Evolutionary conservation across 2,888 invertebrate genomes (phyloP).

Genomic region (Vanessa cardui): DNA sequence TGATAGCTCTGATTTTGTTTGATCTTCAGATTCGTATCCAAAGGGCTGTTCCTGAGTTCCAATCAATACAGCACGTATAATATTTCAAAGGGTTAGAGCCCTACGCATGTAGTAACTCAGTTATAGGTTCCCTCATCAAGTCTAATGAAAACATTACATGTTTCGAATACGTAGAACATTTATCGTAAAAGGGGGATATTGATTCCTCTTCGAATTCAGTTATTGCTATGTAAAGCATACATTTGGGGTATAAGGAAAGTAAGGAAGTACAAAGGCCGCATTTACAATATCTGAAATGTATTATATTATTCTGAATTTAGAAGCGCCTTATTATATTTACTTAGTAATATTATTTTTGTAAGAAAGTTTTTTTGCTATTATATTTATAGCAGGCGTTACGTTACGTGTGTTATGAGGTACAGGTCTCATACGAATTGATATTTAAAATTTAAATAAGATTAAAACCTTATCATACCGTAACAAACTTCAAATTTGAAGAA

Average conservation of each 20-base stretch:
- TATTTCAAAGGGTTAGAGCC: slow-evolving; percentile 45
- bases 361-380: neutral
- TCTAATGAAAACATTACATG: slow-evolving; percentile 61
- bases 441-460: no score
- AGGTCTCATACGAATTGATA: no score
- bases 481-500: no score
- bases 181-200: slow-evolving; percentile 5
- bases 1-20: slow-evolving; percentile 1
- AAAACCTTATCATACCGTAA: no score
- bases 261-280: no score
- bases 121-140: slow-evolving; percentile 59
- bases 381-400: neutral
- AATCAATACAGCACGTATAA: slow-evolving; percentile 39
- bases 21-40: slow-evolving; percentile 1
- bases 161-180: slow-evolving; percentile 49
- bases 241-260: no score
- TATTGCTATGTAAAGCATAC: no score
- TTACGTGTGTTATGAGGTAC: no score
- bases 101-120: slow-evolving; percentile 49
- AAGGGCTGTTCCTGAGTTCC: slow-evolving; percentile 15
- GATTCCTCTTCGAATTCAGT: neutral
- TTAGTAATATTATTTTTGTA: neutral
- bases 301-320: neutral
- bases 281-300: neutral
- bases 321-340: neutral